phyloP scores from a whole-genome alignment of 2,888 invertebrate species.

The Tinea pellionella region DNA sequence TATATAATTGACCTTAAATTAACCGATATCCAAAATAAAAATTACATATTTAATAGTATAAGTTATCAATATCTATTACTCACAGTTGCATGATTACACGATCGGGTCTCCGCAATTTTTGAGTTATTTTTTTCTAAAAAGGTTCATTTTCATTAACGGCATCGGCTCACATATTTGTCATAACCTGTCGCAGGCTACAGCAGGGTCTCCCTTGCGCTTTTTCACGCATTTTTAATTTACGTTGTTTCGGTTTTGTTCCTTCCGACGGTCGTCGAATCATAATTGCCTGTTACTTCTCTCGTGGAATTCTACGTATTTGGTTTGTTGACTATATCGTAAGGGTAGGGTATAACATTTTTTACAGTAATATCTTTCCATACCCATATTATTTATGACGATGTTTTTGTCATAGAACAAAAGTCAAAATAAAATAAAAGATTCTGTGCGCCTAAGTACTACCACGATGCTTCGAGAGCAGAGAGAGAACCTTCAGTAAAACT shows the following conservation, averaged over 20 bases:
- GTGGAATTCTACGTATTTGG: conserved; percentile 29
- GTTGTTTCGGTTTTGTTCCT: conserved; percentile 54
- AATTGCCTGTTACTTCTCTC: conserved; percentile 34
- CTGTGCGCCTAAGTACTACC: no score
- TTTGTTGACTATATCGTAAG: neutral
- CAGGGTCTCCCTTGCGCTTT: conserved; percentile 42
- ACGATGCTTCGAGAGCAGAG: no score
- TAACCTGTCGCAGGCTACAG: conserved; percentile 46
- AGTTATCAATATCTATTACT: conserved; percentile 27
- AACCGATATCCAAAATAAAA: no score
- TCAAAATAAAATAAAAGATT: no score
- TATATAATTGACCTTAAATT: no score
- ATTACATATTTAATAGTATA: neutral
- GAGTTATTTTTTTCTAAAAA: conserved; percentile 39
- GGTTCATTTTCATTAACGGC: conserved; percentile 65
- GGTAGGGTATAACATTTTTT: neutral
- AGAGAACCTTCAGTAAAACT: no score
- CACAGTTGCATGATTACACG: conserved; percentile 25
- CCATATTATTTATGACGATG: neutral
- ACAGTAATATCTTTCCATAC: neutral
- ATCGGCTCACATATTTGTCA: conserved; percentile 69
- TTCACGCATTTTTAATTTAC: conserved; percentile 62
- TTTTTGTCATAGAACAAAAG: no score
- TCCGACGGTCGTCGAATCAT: conserved; percentile 31
- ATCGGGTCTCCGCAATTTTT: conserved; percentile 27